Conservation (phyloP, 2,113 vertebrate genomes). For the Chaetodon auriga region DNA sequence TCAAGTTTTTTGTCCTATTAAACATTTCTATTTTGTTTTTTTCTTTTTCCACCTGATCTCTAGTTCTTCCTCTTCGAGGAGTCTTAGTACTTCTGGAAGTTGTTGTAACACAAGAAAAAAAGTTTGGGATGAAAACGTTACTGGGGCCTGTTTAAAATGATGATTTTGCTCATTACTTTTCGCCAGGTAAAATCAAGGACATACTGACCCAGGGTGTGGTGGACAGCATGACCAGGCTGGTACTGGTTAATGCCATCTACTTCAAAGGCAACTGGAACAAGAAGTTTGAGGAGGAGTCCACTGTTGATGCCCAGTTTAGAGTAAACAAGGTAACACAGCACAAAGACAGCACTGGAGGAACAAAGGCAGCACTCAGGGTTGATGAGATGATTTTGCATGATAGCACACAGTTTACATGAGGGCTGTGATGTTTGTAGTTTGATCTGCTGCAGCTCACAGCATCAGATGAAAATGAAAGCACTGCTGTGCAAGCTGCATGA, state of each 20-base stretch:
- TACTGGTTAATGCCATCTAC: too few species aligned
- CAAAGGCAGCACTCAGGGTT: not conserved
- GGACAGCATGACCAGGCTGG: too few species aligned
- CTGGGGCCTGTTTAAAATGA: not conserved
- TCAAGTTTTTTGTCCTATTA: too few species aligned
- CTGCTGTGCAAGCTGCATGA: not conserved
- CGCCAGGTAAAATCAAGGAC: not conserved
- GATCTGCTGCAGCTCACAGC: not conserved
- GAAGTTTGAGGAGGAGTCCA: constrained; percentile 79
- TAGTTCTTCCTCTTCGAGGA: too few species aligned
- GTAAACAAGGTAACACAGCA: too few species aligned
- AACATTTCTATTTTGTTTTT: too few species aligned
- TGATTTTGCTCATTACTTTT: not conserved
- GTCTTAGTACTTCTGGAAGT: not conserved
- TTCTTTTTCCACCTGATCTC: too few species aligned
- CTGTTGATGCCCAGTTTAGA: constrained; percentile 26
- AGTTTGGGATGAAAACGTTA: not conserved
- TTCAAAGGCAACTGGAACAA: not conserved
- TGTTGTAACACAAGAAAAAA: not conserved
- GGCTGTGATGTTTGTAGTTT: not conserved
- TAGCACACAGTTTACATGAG: not conserved
- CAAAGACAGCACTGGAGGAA: too few species aligned
- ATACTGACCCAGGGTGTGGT: constrained; percentile 74
- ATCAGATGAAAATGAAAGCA: not conserved
- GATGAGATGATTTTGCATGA: not conserved